Conservation (phyloP, 2,113 vertebrate genomes). For the Helogale parvula region DNA sequence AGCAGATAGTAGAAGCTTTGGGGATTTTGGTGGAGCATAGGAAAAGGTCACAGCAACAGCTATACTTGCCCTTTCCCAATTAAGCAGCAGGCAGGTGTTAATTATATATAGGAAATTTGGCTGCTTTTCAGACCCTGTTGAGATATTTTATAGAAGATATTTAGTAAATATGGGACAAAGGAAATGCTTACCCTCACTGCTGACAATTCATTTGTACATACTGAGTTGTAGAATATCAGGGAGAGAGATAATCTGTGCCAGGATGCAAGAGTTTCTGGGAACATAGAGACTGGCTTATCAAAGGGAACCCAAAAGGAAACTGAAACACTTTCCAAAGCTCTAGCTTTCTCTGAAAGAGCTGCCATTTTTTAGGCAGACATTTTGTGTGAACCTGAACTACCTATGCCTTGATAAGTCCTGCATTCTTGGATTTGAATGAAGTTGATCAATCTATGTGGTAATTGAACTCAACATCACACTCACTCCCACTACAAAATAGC, state of each 20-base stretch:
- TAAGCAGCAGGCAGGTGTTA: conserved; percentile 52
- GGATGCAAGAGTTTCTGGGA: neutral
- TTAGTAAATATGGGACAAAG: conserved; percentile 46
- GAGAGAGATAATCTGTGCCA: neutral
- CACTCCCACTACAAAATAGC: neutral
- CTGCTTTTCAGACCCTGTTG: neutral
- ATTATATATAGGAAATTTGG: conserved; percentile 40
- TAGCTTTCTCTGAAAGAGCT: neutral
- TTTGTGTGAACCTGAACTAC: conserved; percentile 25
- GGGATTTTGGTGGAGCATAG: neutral
- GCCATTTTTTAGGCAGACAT: neutral
- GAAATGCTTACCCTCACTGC: conserved; percentile 1
- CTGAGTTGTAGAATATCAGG: neutral
- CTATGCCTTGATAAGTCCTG: neutral
- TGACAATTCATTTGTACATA: conserved; percentile 44
- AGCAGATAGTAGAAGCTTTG: conserved; percentile 15
- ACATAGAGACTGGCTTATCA: conserved; percentile 14
- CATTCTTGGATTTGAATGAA: conserved; percentile 26
- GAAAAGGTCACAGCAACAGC: conserved; percentile 47
- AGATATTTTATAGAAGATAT: conserved; percentile 50
- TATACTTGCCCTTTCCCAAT: conserved; percentile 43
- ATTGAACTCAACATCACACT: neutral
- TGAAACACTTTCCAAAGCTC: conserved; percentile 7
- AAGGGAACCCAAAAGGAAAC: conserved; percentile 31
- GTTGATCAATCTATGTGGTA: neutral